These are phyloP conservation scores for Chloropsis hardwickii DNA, from an alignment of 2,113 vertebrate species.

Conservation along the genomic window DNA sequence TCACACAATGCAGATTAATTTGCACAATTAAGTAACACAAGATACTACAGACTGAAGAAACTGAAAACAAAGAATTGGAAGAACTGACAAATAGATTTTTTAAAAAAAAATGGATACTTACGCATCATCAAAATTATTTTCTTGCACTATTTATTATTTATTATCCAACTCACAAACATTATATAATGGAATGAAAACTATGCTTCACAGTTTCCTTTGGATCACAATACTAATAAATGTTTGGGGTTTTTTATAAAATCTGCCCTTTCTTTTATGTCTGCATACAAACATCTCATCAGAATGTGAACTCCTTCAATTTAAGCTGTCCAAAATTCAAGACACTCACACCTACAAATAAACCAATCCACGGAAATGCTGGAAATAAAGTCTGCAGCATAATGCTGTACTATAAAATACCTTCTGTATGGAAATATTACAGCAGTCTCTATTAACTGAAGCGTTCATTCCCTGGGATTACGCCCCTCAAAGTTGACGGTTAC, in stretches of 20 bases:
- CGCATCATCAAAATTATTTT: neutral
- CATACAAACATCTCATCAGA: neutral
- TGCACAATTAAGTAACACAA: neutral
- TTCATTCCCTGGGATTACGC: neutral
- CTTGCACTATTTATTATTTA: neutral
- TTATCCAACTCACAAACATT: neutral
- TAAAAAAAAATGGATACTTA: neutral
- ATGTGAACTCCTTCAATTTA: neutral
- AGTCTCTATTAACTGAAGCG: neutral
- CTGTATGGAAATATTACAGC: neutral
- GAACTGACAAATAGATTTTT: neutral
- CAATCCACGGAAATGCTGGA: neutral
- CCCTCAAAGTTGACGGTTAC: neutral
- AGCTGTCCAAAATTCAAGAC: neutral
- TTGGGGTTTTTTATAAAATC: neutral
- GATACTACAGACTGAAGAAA: neutral
- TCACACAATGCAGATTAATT: neutral
- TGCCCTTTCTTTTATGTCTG: neutral
- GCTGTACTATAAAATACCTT: fast-evolving
- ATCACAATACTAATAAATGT: neutral
- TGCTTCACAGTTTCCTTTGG: neutral
- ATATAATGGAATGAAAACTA: neutral
- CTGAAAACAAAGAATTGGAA: neutral
- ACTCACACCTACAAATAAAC: neutral
- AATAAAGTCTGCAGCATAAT: neutral